Percentiles rank a stretch among this genome's conserved stretches.
phyloP scores from a whole-genome alignment of 2,888 invertebrate species.

The Rhopalosiphum nymphaeae region DNA sequence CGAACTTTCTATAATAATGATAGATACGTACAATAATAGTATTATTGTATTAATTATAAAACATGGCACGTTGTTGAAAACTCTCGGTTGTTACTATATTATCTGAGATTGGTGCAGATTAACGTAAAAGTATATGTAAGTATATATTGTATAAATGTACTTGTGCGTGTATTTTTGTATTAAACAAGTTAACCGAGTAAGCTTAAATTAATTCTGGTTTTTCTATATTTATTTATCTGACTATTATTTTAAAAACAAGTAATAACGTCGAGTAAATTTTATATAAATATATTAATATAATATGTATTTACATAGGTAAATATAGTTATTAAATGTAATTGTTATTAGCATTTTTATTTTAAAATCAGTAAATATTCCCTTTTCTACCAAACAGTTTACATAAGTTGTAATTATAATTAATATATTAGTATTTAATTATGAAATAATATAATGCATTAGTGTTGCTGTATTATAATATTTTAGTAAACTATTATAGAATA shows the following conservation, averaged over 20 bases:
- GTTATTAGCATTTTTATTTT: not conserved
- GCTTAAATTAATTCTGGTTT: not conserved
- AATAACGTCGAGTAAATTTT: not conserved
- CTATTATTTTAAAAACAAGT: not conserved
- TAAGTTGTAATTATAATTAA: not conserved
- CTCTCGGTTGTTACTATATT: not conserved
- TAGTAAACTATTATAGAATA: not conserved
- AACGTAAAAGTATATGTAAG: not conserved
- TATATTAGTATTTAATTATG: not conserved
- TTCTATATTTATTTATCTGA: not conserved
- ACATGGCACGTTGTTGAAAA: conserved; percentile 16
- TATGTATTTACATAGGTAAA: not conserved
- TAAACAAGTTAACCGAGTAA: not conserved
- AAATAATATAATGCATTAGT: not conserved
- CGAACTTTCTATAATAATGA: not conserved
- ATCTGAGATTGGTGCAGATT: not conserved
- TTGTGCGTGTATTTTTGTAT: not conserved
- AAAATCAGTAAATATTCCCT: not conserved
- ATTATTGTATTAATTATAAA: not conserved
- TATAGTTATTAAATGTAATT: not conserved
- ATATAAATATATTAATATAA: not conserved
- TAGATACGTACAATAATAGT: not conserved
- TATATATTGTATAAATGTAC: not conserved
- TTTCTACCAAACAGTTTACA: not conserved
- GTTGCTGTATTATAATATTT: not conserved